Conservation (phyloP, 2,797 vertebrate species). For the Brotula barbata region DNA sequence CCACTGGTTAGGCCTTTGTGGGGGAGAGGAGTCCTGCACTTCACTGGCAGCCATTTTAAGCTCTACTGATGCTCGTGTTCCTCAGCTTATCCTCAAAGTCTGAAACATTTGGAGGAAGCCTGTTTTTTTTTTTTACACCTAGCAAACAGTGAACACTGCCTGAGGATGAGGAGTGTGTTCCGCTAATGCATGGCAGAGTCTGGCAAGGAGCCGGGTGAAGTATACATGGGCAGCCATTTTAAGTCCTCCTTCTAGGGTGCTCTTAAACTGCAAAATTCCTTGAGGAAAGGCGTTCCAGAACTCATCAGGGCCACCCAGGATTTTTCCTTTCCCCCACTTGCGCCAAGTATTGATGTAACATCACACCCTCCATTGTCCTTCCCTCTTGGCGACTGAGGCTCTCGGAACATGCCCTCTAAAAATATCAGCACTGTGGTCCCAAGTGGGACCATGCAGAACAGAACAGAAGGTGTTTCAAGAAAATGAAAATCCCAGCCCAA, state of each 20-base stretch:
- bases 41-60: constrained; percentile 77
- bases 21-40: constrained; percentile 41
- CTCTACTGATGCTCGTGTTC: constrained; percentile 59
- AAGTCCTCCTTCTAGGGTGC: constrained; percentile 67
- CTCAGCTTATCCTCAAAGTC: constrained; percentile 65
- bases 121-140: constrained; percentile 29
- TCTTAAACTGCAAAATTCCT: constrained; percentile 75
- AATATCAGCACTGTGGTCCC: constrained; percentile 79
- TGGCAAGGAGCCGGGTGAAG: constrained; percentile 21
- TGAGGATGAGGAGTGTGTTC: constrained; percentile 55
- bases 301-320: constrained; percentile 81
- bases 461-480: constrained; percentile 83
- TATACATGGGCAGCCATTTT: constrained; percentile 68
- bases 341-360: constrained; percentile 82
- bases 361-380: constrained; percentile 84
- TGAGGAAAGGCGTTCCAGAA: constrained; percentile 72
- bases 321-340: constrained; percentile 73
- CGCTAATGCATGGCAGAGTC: constrained; percentile 23
- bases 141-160: constrained; percentile 58
- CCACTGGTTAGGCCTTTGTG: constrained; percentile 56
- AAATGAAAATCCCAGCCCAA: constrained; percentile 81
- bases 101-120: constrained; percentile 49
- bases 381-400: constrained; percentile 80
- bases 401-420: constrained; percentile 83
- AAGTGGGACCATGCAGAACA: constrained; percentile 77